phyloP scores from a whole-genome alignment of 2,797 vertebrate species.

The Delichon dasypus region DNA sequence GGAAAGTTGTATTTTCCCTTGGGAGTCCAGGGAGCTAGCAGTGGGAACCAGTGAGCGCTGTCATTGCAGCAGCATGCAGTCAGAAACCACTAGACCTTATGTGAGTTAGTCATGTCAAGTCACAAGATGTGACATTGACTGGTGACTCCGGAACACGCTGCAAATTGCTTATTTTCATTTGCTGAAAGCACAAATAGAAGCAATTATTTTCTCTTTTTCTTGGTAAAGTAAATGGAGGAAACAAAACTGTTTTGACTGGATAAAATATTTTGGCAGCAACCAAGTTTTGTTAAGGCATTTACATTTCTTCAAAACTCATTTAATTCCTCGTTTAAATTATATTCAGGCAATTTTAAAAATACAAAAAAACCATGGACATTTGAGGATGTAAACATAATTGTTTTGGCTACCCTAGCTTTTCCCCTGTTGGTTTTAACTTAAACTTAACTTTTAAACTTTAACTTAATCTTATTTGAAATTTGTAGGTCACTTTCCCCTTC shows the following conservation, averaged over 20 bases:
- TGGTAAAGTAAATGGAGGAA: background rate
- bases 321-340: background rate
- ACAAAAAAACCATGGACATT: background rate
- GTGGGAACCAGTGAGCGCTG: background rate
- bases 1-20: background rate
- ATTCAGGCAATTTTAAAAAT: background rate
- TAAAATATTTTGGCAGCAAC: background rate
- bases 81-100: background rate
- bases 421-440: background rate
- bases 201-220: background rate
- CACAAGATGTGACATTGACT: slow-evolving; percentile 20
- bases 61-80: background rate
- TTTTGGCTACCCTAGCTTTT: background rate
- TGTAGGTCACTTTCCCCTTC: background rate
- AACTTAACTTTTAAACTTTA: background rate
- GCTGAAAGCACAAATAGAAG: background rate
- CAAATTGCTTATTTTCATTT: background rate
- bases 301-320: background rate
- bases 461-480: background rate
- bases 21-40: background rate
- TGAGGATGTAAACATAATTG: background rate
- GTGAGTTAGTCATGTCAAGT: slow-evolving; percentile 17
- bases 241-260: background rate
- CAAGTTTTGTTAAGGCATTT: background rate
- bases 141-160: background rate